phyloP scores from a whole-genome alignment of 2,888 invertebrate genomes.

The Hyalella azteca region DNA sequence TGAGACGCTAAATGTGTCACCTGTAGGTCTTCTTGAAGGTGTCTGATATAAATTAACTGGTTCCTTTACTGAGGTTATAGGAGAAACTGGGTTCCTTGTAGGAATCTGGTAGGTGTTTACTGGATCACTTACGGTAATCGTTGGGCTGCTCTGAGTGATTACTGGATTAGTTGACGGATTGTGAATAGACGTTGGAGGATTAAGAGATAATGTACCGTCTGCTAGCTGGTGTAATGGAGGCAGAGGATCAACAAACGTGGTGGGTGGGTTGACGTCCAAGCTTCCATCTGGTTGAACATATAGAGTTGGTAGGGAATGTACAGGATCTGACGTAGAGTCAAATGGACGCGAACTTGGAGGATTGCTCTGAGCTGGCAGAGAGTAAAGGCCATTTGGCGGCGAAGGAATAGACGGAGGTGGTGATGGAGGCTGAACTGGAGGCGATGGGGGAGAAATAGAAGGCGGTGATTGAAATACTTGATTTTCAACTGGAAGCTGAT shows the following conservation, averaged over 20 bases:
- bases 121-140: background rate
- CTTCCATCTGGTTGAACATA: conserved; percentile 15
- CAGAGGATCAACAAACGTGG: background rate
- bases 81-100: too few species aligned
- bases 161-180: background rate
- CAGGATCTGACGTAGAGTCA: background rate
- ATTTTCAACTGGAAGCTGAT: background rate
- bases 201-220: background rate
- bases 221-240: background rate
- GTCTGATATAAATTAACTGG: background rate
- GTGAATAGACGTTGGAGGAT: background rate
- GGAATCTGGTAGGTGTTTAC: background rate
- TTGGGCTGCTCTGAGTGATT: background rate
- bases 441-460: background rate
- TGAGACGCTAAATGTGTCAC: background rate
- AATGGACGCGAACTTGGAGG: background rate
- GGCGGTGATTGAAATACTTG: background rate
- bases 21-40: background rate
- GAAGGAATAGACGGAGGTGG: background rate
- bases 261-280: conserved; percentile 6
- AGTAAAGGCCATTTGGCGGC: background rate
- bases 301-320: background rate
- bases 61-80: background rate
- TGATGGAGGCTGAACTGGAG: background rate
- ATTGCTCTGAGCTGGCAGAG: background rate